Evolutionary conservation across 2,113 vertebrate species (phyloP), one percentile per base, ranked within the genome.

Genomic region (Antigone vipio): DNA sequence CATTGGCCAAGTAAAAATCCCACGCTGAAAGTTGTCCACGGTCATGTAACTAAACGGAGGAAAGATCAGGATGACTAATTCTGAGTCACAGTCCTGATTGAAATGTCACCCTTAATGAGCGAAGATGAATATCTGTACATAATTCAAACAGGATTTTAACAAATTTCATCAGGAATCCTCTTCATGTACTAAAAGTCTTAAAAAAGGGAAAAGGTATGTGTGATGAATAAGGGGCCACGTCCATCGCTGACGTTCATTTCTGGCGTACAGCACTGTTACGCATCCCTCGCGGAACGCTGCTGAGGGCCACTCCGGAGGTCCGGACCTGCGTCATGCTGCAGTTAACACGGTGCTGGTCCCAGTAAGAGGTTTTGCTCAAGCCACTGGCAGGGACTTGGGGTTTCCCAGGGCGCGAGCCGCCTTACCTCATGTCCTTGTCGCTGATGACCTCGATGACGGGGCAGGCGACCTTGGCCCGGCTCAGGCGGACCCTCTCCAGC

Each of bases 401-500:
- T 6, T 9, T 34, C 49, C 42, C 73, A 20, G 58, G 74, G 3
- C 7, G 22, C 3, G 10, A 44, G 67, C 34, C 3, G 6, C 14
- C 85, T 89, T 94, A 98, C 99, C 99, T 99, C 99, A 99, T 98
- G 96, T 99, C 99, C 95, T 99, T 99, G 96, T 99, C 99, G 7
- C 97, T 99, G 98, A 99, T 99, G 85, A 99, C 99, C 97, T 99
- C 99, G 40, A 99, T 99, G 71, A 99, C 99, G 2, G 99, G 99
- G 75, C 99, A 99, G 60, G 99, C 98, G 3, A 99, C 99, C 97
- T 99, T 99, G 94, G 96, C 96, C 22, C 97, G 98, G 96, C 98
- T 98, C 96, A 98, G 88, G 50, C 98, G 98, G 73, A 99, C 93
- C 93, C 99, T 98, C 93, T 99, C 99, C 91, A 99, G 93, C 84